A percentile compares a stretch with the other conserved stretches of the same genome.
phyloP scores from a whole-genome alignment of 1,140 invertebrate genomes.

The Drosophila melanica region DNA sequence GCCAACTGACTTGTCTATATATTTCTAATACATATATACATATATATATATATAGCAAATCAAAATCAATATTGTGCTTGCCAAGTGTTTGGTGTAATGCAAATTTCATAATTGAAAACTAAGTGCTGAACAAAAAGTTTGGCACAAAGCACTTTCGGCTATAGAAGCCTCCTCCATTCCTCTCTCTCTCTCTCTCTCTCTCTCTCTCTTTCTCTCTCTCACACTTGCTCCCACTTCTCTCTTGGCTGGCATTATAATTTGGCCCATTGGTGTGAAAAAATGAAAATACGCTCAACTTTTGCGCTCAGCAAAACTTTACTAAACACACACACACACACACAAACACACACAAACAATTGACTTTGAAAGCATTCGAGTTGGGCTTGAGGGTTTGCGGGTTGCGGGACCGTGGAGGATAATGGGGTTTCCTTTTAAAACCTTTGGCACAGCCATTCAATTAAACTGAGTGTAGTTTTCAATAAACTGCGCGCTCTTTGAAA shows the following conservation, averaged over 20 bases:
- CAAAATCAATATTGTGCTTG: slow-evolving; percentile 73
- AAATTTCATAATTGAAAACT: slow-evolving; percentile 82
- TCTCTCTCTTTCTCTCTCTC: background rate
- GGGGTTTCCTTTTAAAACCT: slow-evolving; percentile 50
- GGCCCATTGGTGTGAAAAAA: slow-evolving; percentile 71
- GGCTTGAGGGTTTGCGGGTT: background rate
- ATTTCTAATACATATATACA: slow-evolving; percentile 7
- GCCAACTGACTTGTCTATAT: slow-evolving; percentile 4
- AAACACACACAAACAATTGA: slow-evolving; percentile 42
- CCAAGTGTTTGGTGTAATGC: slow-evolving; percentile 63
- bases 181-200: background rate
- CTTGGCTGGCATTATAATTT: slow-evolving; percentile 57
- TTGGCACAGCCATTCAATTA: slow-evolving; percentile 70
- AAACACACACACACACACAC: slow-evolving; percentile 13
- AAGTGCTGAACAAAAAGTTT: slow-evolving; percentile 73
- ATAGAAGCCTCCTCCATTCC: background rate
- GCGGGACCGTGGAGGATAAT: background rate
- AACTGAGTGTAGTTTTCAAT: slow-evolving; percentile 79
- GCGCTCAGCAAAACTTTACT: slow-evolving; percentile 63
- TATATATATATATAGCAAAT: slow-evolving; percentile 14
- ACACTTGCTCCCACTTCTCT: background rate
- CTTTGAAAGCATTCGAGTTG: slow-evolving; percentile 58
- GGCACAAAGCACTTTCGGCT: slow-evolving; percentile 59
- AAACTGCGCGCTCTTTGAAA: slow-evolving; percentile 71
- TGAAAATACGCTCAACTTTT: slow-evolving; percentile 73